Conservation (phyloP, 2,797 vertebrate species). For the Ataeniobius toweri region DNA sequence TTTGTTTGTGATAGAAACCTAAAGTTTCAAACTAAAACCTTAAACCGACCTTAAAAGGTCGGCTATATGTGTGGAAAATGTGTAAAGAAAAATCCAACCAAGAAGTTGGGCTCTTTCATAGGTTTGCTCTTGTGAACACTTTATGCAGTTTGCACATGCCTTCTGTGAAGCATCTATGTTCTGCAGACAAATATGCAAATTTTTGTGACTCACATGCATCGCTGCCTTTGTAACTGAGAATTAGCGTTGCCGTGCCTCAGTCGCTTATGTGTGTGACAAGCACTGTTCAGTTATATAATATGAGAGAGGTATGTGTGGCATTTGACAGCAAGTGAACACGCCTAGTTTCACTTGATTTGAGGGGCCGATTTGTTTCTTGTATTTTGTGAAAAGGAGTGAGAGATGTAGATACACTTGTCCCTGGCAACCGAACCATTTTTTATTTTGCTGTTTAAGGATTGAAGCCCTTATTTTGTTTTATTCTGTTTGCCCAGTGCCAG, state of each 20-base stretch:
- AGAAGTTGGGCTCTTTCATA: background rate
- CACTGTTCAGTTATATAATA: slow-evolving; percentile 28
- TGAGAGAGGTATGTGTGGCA: slow-evolving; percentile 5
- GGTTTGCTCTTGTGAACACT: slow-evolving; percentile 16
- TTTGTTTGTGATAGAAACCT: background rate
- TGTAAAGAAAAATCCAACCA: background rate
- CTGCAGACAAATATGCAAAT: slow-evolving; percentile 33
- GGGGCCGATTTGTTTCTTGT: background rate
- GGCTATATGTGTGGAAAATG: background rate
- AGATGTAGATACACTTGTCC: background rate
- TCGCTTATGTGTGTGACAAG: slow-evolving; percentile 24
- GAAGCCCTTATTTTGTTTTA: background rate
- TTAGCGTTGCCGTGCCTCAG: slow-evolving; percentile 15
- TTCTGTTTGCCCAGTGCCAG: background rate
- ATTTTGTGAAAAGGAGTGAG: background rate
- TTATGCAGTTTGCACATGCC: slow-evolving; percentile 5
- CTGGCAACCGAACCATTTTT: background rate
- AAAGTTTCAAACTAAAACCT: background rate
- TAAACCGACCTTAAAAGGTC: background rate
- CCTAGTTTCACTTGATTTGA: slow-evolving; percentile 3
- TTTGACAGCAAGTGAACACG: slow-evolving; percentile 12
- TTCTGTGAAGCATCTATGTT: slow-evolving; percentile 4
- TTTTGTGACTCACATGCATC: slow-evolving; percentile 21
- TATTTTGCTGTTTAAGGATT: background rate
- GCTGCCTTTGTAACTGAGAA: slow-evolving; percentile 26